A percentile compares a stretch with the other conserved stretches of the same genome.
phyloP scores from a whole-genome alignment of 2,888 invertebrate genomes.

The Calliscelio sp. region DNA sequence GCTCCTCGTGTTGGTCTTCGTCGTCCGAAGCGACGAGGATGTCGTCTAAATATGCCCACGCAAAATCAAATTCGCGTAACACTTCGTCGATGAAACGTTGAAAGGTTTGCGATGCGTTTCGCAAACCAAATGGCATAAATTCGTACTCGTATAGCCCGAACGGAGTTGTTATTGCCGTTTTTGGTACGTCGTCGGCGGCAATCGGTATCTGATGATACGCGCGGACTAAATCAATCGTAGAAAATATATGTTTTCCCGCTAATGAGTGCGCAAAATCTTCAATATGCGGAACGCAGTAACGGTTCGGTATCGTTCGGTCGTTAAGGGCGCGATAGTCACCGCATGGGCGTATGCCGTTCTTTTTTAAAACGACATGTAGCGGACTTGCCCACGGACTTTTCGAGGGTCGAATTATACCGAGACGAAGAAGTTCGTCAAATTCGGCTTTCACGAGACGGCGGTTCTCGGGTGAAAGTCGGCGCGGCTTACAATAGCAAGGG shows the following conservation, averaged over 20 bases:
- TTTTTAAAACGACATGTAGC: slow-evolving; percentile 80
- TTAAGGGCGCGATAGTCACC: slow-evolving; percentile 76
- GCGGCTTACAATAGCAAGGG: background rate
- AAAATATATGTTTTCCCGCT: background rate
- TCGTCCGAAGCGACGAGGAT: slow-evolving; percentile 64
- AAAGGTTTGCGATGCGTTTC: slow-evolving; percentile 79
- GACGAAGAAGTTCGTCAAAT: slow-evolving; percentile 80
- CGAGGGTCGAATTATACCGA: slow-evolving; percentile 83
- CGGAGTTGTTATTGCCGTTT: slow-evolving; percentile 74
- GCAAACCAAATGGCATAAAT: slow-evolving; percentile 78
- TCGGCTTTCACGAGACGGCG: slow-evolving; percentile 79
- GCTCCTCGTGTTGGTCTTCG: slow-evolving; percentile 64
- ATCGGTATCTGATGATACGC: slow-evolving; percentile 77
- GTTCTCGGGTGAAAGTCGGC: slow-evolving; percentile 76
- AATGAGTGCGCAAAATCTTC: slow-evolving; percentile 75
- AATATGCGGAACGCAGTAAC: slow-evolving; percentile 79
- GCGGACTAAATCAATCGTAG: slow-evolving; percentile 40
- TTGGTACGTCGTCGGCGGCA: too few relatives aligned
- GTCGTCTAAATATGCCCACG: slow-evolving; percentile 71
- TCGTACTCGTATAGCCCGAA: slow-evolving; percentile 79
- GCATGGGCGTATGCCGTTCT: slow-evolving; percentile 73
- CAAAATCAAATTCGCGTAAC: slow-evolving; percentile 68
- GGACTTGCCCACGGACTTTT: slow-evolving; percentile 78
- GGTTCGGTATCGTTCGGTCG: slow-evolving; percentile 75
- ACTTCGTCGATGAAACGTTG: slow-evolving; percentile 68